Evolutionary conservation across 2,113 vertebrate genomes (phyloP).

Genomic region (Spilogale gracilis): DNA sequence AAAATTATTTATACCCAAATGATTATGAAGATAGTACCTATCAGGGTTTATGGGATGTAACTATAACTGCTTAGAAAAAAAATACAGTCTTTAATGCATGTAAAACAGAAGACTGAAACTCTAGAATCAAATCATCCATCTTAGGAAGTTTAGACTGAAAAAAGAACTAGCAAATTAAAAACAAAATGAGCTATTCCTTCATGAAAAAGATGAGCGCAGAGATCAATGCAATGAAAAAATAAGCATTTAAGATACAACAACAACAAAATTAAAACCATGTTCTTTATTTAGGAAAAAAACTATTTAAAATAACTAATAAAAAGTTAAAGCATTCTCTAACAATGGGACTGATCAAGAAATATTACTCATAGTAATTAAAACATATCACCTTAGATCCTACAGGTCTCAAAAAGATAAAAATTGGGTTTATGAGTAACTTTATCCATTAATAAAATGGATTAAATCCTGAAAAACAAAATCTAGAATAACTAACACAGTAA

Average conservation of each 20-base stretch:
- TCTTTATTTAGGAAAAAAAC: not conserved
- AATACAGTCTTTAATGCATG: not conserved
- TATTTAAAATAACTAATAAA: not conserved
- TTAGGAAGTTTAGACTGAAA: not conserved
- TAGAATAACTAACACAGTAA: not conserved
- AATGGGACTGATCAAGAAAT: not conserved
- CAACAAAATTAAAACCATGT: not conserved
- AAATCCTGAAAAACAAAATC: not conserved
- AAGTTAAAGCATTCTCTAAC: not conserved
- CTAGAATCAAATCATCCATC: not conserved
- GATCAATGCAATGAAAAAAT: not conserved
- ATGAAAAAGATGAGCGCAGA: not conserved
- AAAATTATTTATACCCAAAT: not conserved
- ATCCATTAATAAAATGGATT: not conserved
- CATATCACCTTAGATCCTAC: not conserved
- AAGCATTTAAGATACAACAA: conserved; percentile 15
- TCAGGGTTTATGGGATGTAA: not conserved
- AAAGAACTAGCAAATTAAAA: not conserved
- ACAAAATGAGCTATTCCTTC: not conserved
- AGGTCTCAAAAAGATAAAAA: conserved; percentile 21
- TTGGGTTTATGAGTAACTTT: not conserved
- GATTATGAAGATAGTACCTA: not conserved
- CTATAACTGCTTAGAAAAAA: not conserved
- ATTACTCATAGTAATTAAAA: not conserved
- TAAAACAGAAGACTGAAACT: not conserved